Evolutionary conservation across 2,888 invertebrate genomes (phyloP).

Genomic region (Apodemia duryi): DNA sequence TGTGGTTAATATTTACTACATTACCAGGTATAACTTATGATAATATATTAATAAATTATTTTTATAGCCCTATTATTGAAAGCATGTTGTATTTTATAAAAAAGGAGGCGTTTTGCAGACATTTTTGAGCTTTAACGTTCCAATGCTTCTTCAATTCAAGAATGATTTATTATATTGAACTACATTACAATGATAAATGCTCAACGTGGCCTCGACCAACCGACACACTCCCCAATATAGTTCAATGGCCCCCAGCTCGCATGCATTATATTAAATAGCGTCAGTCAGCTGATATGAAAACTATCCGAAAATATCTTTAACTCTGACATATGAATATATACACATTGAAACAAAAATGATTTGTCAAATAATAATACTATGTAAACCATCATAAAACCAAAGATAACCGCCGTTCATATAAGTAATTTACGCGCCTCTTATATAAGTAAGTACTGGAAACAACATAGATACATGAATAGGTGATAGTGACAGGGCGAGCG

Average conservation of each 20-base stretch:
- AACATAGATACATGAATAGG: too few species aligned
- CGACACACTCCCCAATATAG: conserved; percentile 60
- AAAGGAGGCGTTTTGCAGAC: conserved; percentile 1
- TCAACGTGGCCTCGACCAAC: conserved; percentile 68
- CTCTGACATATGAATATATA: too few species aligned
- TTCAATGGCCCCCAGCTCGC: conserved; percentile 67
- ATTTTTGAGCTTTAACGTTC: neutral
- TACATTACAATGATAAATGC: conserved; percentile 57
- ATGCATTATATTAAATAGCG: conserved; percentile 31
- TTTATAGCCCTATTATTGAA: neutral
- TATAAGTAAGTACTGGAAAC: too few species aligned
- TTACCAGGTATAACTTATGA: neutral
- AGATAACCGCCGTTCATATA: too few species aligned
- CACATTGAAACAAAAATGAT: too few species aligned
- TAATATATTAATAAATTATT: neutral
- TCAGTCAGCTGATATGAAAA: conserved; percentile 7
- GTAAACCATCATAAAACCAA: too few species aligned
- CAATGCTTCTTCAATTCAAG: conserved; percentile 10
- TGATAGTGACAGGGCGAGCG: too few species aligned
- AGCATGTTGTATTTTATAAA: neutral
- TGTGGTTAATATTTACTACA: too few species aligned
- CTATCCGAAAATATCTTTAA: conserved; percentile 1
- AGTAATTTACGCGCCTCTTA: too few species aligned
- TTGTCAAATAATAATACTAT: too few species aligned
- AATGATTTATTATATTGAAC: conserved; percentile 31